Evolutionary conservation across 2,113 vertebrate genomes (phyloP), one percentile per base, ranked within the genome.

Genomic region (Leptocoma aspasia): DNA sequence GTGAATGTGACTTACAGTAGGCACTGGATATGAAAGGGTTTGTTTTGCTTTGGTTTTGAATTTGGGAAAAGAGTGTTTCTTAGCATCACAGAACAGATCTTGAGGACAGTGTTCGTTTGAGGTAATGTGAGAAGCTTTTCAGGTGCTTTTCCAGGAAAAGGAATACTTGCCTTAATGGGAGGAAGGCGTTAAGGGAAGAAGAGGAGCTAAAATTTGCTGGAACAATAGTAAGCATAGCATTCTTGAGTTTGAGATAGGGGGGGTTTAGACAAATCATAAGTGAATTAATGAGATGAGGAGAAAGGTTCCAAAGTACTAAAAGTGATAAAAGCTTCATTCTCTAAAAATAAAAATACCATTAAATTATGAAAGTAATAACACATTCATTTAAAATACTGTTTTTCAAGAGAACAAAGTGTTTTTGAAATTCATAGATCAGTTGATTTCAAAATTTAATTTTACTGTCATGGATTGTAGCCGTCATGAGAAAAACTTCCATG

Each of bases 161-260:
- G 73, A 90, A 45, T 2, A 35, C 49, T 63, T 93, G 57, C n/a
- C n/a, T 76, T 77, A 33, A 52, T 2, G 7, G 37, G 52, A 87
- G 61, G 75, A 79, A 93, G 73, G 78, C 92, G 11, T 71, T 68
- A 80, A 92, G 54, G 52, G 60, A 90, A 85, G 69, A 76, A 59
- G 82, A 92, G 72, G 89, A 92, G 47, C 59, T 81, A 75, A 93
- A 50, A 82, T 83, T 75, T 79, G n/a, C 89, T 91, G 83, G 49
- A 95, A 77, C 54, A 59, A 33, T 44, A 81, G 54, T 33, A 31
- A 72, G n/a, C 31, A 2, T 70, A 53, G 8, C 26, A 45, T 91
- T 91, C 56, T 80, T 15, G 9, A 64, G 15, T 52, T 37, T 5
- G 6, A 72, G 56, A 23, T 73, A 42, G 50, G 64, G 28, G 69